Percentiles rank a stretch among this genome's conserved stretches.
Evolutionary conservation across 2,797 vertebrate genomes (phyloP).

Genomic region (Lithobates pipiens): DNA sequence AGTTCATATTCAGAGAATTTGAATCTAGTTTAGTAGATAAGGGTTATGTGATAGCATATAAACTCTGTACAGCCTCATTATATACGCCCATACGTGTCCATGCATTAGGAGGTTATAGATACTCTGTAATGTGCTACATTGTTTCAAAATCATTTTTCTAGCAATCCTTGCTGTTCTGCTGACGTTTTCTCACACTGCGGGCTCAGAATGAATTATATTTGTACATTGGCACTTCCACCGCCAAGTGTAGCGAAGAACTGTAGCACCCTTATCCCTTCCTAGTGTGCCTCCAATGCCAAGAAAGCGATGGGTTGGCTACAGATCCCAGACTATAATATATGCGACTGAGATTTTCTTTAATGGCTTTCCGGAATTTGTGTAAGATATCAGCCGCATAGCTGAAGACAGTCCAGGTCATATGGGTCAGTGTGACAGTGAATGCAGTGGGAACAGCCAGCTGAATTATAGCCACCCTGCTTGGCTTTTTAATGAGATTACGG

Average conservation of each 20-base stretch:
- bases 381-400: slow-evolving; percentile 55
- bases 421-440: slow-evolving; percentile 53
- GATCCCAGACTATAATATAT: slow-evolving; percentile 53
- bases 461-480: slow-evolving; percentile 56
- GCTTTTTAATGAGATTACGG: slow-evolving; percentile 60
- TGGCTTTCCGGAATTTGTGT: slow-evolving; percentile 61
- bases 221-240: slow-evolving; percentile 8
- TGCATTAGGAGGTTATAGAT: not conserved
- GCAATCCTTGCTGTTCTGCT: slow-evolving; percentile 28
- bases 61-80: no score
- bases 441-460: slow-evolving; percentile 53
- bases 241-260: slow-evolving; percentile 18
- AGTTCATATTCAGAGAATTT: no score
- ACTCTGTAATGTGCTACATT: not conserved
- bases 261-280: slow-evolving; percentile 35
- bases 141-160: slow-evolving; percentile 9
- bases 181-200: slow-evolving; percentile 38
- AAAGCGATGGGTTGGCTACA: slow-evolving; percentile 21
- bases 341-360: slow-evolving; percentile 53
- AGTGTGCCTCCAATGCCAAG: slow-evolving; percentile 41
- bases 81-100: no score
- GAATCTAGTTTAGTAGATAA: no score
- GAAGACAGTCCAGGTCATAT: slow-evolving; percentile 51
- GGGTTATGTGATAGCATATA: no score
- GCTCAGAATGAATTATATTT: slow-evolving; percentile 35